These are phyloP conservation scores for Rhabdophis nuchalis DNA, from an alignment of 2,797 vertebrate species.

Conservation along the genomic window DNA sequence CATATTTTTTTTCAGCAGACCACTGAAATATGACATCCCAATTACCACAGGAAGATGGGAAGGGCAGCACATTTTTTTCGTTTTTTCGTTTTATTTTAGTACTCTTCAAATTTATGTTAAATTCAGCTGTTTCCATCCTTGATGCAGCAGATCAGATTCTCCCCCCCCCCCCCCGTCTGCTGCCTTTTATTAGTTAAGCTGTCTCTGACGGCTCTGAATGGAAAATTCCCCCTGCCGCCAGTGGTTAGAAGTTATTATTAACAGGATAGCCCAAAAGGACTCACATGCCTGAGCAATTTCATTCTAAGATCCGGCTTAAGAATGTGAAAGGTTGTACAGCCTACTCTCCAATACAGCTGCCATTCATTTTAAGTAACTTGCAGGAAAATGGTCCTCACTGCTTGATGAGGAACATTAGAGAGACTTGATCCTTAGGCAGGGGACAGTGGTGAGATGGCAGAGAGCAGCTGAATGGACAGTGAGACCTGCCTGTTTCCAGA, in stretches of 20 bases:
- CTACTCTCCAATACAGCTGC: constrained; percentile 20
- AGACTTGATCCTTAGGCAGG: background rate
- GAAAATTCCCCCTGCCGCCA: constrained; percentile 37
- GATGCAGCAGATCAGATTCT: constrained; percentile 50
- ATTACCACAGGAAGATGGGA: constrained; percentile 12
- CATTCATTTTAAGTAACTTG: constrained; percentile 27
- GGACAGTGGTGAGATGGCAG: no score
- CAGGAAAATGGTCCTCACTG: background rate
- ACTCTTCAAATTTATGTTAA: constrained; percentile 37
- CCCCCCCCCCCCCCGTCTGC: constrained; percentile 30
- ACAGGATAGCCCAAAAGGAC: constrained; percentile 6
- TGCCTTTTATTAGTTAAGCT: constrained; percentile 58
- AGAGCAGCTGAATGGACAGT: background rate
- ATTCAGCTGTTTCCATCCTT: constrained; percentile 32
- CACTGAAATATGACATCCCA: constrained; percentile 29
- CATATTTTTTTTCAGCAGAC: background rate
- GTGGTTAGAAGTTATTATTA: constrained; percentile 41
- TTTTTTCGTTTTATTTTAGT: constrained; percentile 41
- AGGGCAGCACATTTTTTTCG: constrained; percentile 31
- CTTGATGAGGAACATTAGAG: background rate
- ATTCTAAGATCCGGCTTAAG: constrained; percentile 37
- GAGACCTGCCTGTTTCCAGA: background rate
- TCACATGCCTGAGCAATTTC: constrained; percentile 31
- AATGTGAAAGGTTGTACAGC: constrained; percentile 20
- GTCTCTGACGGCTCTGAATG: constrained; percentile 43